A percentile compares a stretch with the other conserved stretches of the same genome.
Conservation (phyloP, 2,113 vertebrate genomes). For the Actinemys pallida region DNA sequence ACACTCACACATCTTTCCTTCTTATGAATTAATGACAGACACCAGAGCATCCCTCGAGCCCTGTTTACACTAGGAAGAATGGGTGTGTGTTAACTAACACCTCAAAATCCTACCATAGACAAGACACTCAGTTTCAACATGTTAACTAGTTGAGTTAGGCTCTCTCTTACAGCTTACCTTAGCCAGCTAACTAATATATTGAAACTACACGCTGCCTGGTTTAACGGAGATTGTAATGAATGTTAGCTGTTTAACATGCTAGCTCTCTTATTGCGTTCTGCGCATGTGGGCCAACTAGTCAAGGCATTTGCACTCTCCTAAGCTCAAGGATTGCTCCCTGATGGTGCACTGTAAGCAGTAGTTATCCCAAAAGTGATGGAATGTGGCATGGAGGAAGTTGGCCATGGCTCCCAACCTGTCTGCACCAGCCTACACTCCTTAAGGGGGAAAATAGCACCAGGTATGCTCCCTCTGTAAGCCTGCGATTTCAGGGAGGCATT, state of each 20-base stretch:
- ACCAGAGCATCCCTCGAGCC: background rate
- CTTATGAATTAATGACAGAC: background rate
- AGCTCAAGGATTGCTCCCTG: background rate
- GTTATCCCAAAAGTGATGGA: background rate
- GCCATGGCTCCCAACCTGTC: background rate
- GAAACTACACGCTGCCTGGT: background rate
- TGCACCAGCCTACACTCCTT: background rate
- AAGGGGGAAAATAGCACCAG: background rate
- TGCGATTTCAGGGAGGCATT: background rate
- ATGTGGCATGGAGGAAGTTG: background rate
- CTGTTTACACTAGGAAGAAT: background rate
- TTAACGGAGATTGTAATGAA: background rate
- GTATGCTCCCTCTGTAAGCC: background rate
- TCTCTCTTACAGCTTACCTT: background rate
- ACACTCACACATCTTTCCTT: background rate
- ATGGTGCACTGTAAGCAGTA: background rate
- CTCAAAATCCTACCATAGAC: background rate
- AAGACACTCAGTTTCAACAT: background rate
- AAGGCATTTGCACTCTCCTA: background rate
- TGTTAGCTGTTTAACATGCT: background rate
- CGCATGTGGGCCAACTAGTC: background rate
- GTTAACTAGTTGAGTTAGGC: background rate
- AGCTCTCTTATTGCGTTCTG: background rate
- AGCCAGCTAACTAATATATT: background rate
- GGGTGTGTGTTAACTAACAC: background rate